Base-by-base conservation (phyloP, 2,113 vertebrate genomes). In the Etheostoma cragini region DNA sequence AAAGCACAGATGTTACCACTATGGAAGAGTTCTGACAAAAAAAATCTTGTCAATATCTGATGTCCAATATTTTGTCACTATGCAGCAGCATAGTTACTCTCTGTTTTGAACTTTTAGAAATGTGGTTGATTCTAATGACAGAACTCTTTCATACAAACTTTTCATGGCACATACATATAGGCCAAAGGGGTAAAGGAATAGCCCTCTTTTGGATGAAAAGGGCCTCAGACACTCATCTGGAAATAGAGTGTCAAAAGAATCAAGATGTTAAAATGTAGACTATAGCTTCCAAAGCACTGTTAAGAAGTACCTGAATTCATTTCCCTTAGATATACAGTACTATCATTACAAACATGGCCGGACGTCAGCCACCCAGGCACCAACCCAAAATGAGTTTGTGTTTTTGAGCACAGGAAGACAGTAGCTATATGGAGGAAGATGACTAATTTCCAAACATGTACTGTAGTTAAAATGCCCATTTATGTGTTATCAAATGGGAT, bases 1-100 rank as follows among this genome's bases (percentile, higher is more conserved):
- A 87, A 89, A 84, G 81, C 78, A 89, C 82, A 89, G 54, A 86
- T 80, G 74, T 69, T 67, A 87, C 50, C 58, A 70, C 67, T 87
- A 90, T 91, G 89, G 82, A 92, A 91, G 90, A 94, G 92, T 91
- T 92, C 89, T 92, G 93, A 84, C 92, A 88, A 45, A 77, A 79
- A 60, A 1, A 26, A 26, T 26, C 26, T 68, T 21, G 10, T 58
- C 30, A 53, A 58, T 45, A 26, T 12, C 26, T 26, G 3, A 26
- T 26, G 26, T 26, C 26, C 1, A 2, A 3, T 26, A 26, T 26
- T 26, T 68, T 21, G 10, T 58, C 30, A 53, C 53, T 45, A 26
- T 12, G 52, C 33, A 69, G 24, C 21, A 10, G 45, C 24, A 24
- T 3, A 45, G 24, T 42, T 26, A 4, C 21, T 46, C 21, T 57